Conservation (phyloP, 1,140 invertebrate genomes). For the Temnothorax longispinosus region DNA sequence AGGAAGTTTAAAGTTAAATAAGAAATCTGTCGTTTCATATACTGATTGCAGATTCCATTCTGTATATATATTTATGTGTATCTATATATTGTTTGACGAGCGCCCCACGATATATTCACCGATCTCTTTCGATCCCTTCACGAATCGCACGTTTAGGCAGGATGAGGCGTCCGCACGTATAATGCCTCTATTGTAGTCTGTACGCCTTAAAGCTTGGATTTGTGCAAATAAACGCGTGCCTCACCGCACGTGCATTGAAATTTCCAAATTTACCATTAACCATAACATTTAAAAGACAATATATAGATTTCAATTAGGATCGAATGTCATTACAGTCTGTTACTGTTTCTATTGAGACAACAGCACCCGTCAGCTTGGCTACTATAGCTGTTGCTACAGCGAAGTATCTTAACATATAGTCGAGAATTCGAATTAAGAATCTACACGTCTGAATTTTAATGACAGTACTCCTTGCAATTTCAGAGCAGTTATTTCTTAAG, state of each 20-base stretch:
- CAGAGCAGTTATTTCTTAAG: not conserved
- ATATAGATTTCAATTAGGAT: conserved; percentile 30
- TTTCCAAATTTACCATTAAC: conserved; percentile 62
- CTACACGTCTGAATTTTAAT: not conserved
- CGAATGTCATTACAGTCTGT: conserved; percentile 22
- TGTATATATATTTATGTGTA: conserved; percentile 34
- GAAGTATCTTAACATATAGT: not conserved
- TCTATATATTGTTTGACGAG: conserved; percentile 26
- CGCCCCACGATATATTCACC: conserved; percentile 18
- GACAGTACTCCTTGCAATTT: not conserved
- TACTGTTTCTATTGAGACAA: not conserved
- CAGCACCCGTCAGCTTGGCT: not conserved
- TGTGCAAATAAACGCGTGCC: conserved; percentile 64
- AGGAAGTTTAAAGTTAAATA: not conserved
- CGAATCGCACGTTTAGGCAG: conserved; percentile 58
- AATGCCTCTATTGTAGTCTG: conserved; percentile 70
- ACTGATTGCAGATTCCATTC: not conserved
- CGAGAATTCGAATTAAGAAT: not conserved
- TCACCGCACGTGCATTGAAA: conserved; percentile 18
- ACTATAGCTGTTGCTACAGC: not conserved
- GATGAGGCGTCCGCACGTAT: conserved; percentile 53
- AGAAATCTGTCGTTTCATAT: not conserved
- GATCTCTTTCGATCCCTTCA: conserved; percentile 31
- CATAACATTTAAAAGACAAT: conserved; percentile 43
- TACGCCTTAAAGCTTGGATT: conserved; percentile 64